These are phyloP conservation scores for Eilema sororculum DNA, from an alignment of 2,888 invertebrate species.

Conservation along the genomic window DNA sequence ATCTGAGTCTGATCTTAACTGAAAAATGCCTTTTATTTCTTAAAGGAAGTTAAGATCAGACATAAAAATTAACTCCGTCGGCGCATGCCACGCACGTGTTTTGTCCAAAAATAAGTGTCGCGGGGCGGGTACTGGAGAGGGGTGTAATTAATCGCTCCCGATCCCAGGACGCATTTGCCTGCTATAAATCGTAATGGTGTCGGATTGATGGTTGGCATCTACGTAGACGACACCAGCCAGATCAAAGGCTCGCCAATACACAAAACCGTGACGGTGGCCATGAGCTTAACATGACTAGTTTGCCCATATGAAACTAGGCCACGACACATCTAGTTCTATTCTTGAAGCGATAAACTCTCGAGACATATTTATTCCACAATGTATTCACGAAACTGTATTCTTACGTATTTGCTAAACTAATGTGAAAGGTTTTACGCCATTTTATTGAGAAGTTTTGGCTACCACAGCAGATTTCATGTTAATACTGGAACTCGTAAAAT, in stretches of 20 bases:
- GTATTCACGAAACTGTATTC: slow-evolving; percentile 66
- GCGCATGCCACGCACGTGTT: slow-evolving; percentile 65
- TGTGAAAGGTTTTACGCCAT: slow-evolving; percentile 39
- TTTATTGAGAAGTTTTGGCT: slow-evolving; percentile 42
- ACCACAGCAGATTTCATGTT: slow-evolving; percentile 49
- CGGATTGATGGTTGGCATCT: slow-evolving; percentile 55
- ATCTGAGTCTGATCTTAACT: too few species aligned
- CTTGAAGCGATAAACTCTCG: slow-evolving; percentile 68
- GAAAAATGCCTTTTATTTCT: too few species aligned
- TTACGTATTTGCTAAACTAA: slow-evolving; percentile 33
- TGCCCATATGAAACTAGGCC: slow-evolving; percentile 74
- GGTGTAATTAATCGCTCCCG: slow-evolving; percentile 61
- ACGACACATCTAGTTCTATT: slow-evolving; percentile 76
- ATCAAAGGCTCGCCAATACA: slow-evolving; percentile 71
- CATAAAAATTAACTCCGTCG: slow-evolving; percentile 50
- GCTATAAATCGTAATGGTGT: slow-evolving; percentile 53
- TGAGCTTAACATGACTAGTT: slow-evolving; percentile 60
- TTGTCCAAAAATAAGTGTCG: slow-evolving; percentile 71
- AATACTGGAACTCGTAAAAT: slow-evolving; percentile 68
- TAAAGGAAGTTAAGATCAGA: slow-evolving; percentile 25
- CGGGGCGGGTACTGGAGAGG: slow-evolving; percentile 52
- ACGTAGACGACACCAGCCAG: slow-evolving; percentile 62
- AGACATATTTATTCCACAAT: slow-evolving; percentile 76
- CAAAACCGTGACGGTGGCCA: slow-evolving; percentile 67
- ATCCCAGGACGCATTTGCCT: slow-evolving; percentile 48